Evolutionary conservation across 2,888 invertebrate genomes (phyloP).

Genomic region (Tuberolachnus salignus): DNA sequence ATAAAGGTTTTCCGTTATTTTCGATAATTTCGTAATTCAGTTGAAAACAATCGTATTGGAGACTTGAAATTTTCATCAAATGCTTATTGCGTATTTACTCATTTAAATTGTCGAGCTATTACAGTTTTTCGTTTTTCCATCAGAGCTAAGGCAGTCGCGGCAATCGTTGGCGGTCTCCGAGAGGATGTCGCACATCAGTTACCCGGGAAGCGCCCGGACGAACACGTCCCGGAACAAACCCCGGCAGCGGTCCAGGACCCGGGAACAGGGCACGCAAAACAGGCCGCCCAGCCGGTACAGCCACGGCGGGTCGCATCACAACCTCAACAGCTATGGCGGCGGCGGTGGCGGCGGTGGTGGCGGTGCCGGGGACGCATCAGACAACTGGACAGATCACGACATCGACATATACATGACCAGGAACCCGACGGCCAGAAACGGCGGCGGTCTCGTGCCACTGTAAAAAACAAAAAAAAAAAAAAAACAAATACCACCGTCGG

Average conservation of each 20-base stretch:
- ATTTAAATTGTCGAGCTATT: too few species aligned
- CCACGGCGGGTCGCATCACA: constrained; percentile 80
- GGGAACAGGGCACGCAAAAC: constrained; percentile 65
- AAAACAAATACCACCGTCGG: too few species aligned
- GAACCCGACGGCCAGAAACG: constrained; percentile 78
- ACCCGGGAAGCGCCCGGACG: constrained; percentile 65
- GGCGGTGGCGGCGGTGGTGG: constrained; percentile 69
- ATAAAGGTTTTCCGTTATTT: too few species aligned
- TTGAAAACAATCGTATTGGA: too few species aligned
- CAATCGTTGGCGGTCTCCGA: constrained; percentile 85
- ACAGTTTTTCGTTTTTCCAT: background rate
- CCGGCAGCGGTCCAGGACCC: constrained; percentile 72
- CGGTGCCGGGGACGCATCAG: constrained; percentile 77
- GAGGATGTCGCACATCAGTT: constrained; percentile 77
- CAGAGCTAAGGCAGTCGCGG: constrained; percentile 83
- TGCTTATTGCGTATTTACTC: too few species aligned
- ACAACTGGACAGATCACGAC: constrained; percentile 94
- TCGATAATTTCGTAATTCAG: too few species aligned
- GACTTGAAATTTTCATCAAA: too few species aligned
- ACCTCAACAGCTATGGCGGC: constrained; percentile 74
- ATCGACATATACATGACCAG: constrained; percentile 95
- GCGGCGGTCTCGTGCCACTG: constrained; percentile 59
- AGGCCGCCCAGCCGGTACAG: constrained; percentile 79
- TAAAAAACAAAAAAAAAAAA: constrained; percentile 37
- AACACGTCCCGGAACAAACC: constrained; percentile 69